Evolutionary conservation across 2,888 invertebrate species (phyloP), one percentile per base, ranked within the genome.

Genomic region (Eupeodes latifasciatus): DNA sequence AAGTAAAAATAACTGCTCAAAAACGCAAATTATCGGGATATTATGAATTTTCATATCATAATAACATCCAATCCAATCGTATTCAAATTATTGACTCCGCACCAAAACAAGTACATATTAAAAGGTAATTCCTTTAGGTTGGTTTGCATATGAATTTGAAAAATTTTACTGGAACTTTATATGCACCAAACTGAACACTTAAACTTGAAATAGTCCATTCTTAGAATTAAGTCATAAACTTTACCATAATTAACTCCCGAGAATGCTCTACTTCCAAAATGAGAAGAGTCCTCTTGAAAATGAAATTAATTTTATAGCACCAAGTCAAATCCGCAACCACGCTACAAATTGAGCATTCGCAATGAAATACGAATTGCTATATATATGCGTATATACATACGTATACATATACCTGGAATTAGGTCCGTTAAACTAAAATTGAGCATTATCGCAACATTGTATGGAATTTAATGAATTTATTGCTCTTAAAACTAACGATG

Each of bases 381-480:
- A 27, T 27, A 27, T 27, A 27, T 27, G 27, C 77, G 77, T 47
- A 40, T 9, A 9, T 40, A 40, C 6, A 40, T 40, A n/a, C n/a
- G n/a, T n/a, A n/a, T n/a, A n/a, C n/a, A 40, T 9, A 40, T 40
- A 40, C 40, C 0, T 40, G 9, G 84, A 84, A 81, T 88, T 88
- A 88, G 66, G 77, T 16, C 67, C 69, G 71, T 59, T 69, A 49
- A 53, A 59, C 77, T 66, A 47, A 51, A 77, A 78, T 49, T 62
- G 82, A 61, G 79, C 76, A 76, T 62, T 47, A 72, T 55, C 64
- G 19, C 67, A 85, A 88, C 88, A 88, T 88, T 88, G 88, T 88
- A 88, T 78, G 88, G 85, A 88, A 88, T 88, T 88, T 88, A 85
- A 88, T 88, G 88, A 88, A 88, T 88, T 84, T 85, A 88, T 74